Evolutionary conservation across 1,140 invertebrate genomes (phyloP), one percentile per base, ranked within the genome.

Genomic region (Danaus melanippus): DNA sequence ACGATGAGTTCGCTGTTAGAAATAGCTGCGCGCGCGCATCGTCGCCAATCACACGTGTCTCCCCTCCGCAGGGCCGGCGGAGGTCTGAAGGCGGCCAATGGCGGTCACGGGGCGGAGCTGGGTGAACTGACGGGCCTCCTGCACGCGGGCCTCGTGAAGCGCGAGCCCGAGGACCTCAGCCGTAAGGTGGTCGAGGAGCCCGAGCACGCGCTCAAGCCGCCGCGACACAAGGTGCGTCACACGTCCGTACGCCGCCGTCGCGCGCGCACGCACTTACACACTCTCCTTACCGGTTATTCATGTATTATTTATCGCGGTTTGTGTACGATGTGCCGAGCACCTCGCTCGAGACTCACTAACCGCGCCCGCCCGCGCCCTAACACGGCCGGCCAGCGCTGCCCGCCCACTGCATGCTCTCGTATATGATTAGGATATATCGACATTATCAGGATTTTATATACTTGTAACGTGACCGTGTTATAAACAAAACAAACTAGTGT

Each of bases 151-250:
- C 80, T 86, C 74, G 86, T 88, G 78, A 88, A 88, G 80, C 84
- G 86, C 78, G 86, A 88, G 78, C 86, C 86, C 70, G 86, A 88
- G 76, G 86, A 88, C 71, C 85, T 88, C 56, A 87, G 85, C 85
- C 85, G 86, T 76, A 88, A 88, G 82, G 86, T 87, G 76, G 77
- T 74, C 80, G 83, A 84, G 70, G 79, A 83, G 79, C 76, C 79
- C 69, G 80, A 77, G 74, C 79, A 83, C 80, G 78, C 81, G 83
- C 81, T 83, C 73, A 79, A 78, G 81, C 83, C 80, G 78, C 79
- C 71, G 71, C 78, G 83, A 83, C 83, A 86, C 61, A 86, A 86
- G 83, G 83, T 86, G 83, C 83, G 83, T 84, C 83, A 86, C 79
- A 82, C 78, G 78, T 81, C 66, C 81, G 83, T 61, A 74, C 79